A percentile compares a stretch with the other conserved stretches of the same genome.
phyloP scores from a whole-genome alignment of 2,797 vertebrate species.

The Euthynnus affinis region DNA sequence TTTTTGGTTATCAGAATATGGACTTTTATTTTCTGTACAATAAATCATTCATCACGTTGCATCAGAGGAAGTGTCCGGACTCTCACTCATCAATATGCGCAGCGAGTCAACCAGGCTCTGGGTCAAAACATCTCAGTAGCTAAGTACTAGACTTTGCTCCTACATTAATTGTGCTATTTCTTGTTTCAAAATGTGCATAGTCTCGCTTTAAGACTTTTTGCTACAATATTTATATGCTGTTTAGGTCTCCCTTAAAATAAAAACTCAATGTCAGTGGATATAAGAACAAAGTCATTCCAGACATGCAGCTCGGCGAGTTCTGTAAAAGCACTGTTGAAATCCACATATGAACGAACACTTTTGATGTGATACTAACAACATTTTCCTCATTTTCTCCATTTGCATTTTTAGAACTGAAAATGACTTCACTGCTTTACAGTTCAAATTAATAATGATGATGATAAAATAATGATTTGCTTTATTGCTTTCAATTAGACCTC shows the following conservation, averaged over 20 bases:
- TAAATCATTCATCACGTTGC: no score
- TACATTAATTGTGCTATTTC: background rate
- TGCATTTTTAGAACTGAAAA: constrained; percentile 37
- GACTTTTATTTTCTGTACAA: no score
- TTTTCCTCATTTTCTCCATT: background rate
- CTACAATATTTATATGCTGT: background rate
- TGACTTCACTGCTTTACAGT: constrained; percentile 36
- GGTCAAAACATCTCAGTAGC: no score
- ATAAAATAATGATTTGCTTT: constrained; percentile 64
- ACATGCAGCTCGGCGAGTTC: constrained; percentile 22
- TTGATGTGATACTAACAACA: background rate
- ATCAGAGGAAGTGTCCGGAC: no score
- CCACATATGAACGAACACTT: background rate
- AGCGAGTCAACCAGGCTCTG: no score
- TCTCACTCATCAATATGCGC: no score
- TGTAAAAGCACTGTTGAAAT: no score
- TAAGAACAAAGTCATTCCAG: constrained; percentile 32
- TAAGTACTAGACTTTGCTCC: no score
- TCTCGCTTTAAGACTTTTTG: background rate
- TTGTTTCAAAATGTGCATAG: background rate
- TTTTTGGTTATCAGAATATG: no score
- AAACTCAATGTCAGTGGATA: background rate
- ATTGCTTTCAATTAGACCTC: constrained; percentile 74
- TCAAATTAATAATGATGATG: constrained; percentile 65
- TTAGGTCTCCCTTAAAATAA: background rate